Percentiles rank a stretch among this genome's conserved stretches.
phyloP scores from a whole-genome alignment of 2,888 invertebrate species.

The Eutolmus rufibarbis region DNA sequence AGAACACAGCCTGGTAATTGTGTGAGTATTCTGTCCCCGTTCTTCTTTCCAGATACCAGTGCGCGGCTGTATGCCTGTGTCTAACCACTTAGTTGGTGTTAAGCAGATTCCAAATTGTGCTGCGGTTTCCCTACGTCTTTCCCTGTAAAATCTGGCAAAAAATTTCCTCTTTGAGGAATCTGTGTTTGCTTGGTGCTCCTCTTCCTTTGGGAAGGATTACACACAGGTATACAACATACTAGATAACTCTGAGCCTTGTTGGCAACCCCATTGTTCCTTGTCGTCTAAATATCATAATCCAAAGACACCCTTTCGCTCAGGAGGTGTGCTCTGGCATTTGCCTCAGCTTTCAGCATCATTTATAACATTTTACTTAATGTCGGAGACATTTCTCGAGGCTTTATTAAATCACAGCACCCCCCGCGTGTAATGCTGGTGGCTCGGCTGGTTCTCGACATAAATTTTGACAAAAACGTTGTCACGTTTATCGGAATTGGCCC shows the following conservation, averaged over 20 bases:
- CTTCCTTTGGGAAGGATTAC: not conserved
- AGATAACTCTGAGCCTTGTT: slow-evolving; percentile 21
- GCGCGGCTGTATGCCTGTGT: not conserved
- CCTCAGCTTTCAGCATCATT: slow-evolving; percentile 8
- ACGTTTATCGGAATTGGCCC: not conserved
- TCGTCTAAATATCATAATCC: slow-evolving; percentile 27
- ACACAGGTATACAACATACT: not conserved
- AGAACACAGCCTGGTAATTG: not conserved
- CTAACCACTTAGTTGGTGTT: slow-evolving; percentile 34
- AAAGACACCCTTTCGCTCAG: not conserved
- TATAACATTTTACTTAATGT: slow-evolving; percentile 37
- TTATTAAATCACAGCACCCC: slow-evolving; percentile 9
- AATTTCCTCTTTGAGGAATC: not conserved
- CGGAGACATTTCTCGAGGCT: not conserved
- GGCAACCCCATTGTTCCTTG: not conserved
- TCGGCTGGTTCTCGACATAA: not conserved
- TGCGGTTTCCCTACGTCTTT: not conserved
- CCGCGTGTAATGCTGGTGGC: not conserved
- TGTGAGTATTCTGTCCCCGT: not conserved
- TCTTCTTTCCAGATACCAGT: not conserved
- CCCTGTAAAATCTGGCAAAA: not conserved
- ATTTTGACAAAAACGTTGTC: not conserved
- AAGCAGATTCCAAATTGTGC: slow-evolving; percentile 32
- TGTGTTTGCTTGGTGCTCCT: not conserved
- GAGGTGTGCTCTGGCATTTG: not conserved